These are phyloP conservation scores for Labeo rohita DNA, from an alignment of 2,113 vertebrate species.

Conservation along the genomic window DNA sequence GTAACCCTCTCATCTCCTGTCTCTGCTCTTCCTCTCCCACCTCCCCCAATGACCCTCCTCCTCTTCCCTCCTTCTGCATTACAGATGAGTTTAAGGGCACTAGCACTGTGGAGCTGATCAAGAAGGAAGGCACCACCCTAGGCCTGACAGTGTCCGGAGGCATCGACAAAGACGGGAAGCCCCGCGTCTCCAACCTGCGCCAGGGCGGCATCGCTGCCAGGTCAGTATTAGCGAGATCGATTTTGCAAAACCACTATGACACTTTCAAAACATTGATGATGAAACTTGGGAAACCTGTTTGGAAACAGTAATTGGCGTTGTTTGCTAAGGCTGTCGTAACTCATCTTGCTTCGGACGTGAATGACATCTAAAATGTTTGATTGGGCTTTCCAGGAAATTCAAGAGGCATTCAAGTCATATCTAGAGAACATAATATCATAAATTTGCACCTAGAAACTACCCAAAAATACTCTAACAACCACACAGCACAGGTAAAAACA, in stretches of 20 bases:
- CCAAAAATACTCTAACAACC: not conserved
- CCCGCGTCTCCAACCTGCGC: constrained; percentile 94
- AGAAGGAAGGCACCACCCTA: constrained; percentile 97
- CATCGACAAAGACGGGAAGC: constrained; percentile 95
- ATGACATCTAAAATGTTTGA: not conserved
- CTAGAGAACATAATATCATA: not conserved
- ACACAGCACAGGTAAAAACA: not conserved
- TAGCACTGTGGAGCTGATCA: constrained; percentile 95
- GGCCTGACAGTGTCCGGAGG: constrained; percentile 96
- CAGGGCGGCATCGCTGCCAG: constrained; percentile 97
- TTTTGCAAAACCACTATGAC: not conserved
- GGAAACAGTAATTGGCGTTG: not conserved
- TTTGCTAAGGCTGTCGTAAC: not conserved
- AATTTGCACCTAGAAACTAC: not conserved
- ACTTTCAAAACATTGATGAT: not conserved
- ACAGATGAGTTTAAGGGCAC: constrained; percentile 96
- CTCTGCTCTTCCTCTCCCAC: constrained; percentile 21
- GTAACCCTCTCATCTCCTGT: constrained; percentile 26
- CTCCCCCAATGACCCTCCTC: constrained; percentile 14
- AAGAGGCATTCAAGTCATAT: not conserved
- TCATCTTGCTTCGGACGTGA: not conserved
- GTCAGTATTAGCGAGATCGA: constrained; percentile 70
- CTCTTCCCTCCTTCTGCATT: constrained; percentile 5
- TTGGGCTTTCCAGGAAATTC: not conserved
- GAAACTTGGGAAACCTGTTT: not conserved